Evolutionary conservation across 2,888 invertebrate genomes (phyloP).

Genomic region (Drosophila engyochracea): DNA sequence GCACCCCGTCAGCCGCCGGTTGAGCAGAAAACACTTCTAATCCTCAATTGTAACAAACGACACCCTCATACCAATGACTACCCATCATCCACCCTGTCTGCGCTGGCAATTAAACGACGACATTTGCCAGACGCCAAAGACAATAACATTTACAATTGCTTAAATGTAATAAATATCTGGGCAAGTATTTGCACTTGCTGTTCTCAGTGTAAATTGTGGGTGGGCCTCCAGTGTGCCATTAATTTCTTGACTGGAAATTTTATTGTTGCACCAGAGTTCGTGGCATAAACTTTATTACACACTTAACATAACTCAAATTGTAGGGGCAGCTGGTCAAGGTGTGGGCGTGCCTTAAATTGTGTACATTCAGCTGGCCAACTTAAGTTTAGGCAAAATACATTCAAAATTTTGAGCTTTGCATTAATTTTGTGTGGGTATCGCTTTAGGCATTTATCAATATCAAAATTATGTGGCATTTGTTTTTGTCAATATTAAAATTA

Average conservation of each 20-base stretch:
- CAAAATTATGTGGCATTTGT: background rate
- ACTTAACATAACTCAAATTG: conserved; percentile 56
- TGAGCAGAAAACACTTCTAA: conserved; percentile 23
- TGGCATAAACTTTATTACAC: conserved; percentile 69
- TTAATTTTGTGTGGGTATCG: background rate
- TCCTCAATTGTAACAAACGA: conserved; percentile 6
- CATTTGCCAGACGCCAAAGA: conserved; percentile 77
- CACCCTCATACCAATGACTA: background rate
- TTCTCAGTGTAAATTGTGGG: conserved; percentile 35
- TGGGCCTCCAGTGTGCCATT: conserved; percentile 55
- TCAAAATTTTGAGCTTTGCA: conserved; percentile 6
- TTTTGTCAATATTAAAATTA: conserved; percentile 50
- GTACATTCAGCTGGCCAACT: conserved; percentile 5
- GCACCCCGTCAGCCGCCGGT: conserved; percentile 56
- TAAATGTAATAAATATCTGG: conserved; percentile 73
- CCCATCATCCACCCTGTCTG: background rate
- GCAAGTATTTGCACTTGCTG: conserved; percentile 20
- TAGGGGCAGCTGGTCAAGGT: conserved; percentile 33
- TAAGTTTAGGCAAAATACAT: conserved; percentile 7
- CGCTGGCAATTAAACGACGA: conserved; percentile 76
- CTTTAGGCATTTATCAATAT: conserved; percentile 16
- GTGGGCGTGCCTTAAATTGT: conserved; percentile 26
- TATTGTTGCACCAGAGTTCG: conserved; percentile 58
- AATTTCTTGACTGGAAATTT: conserved; percentile 60
- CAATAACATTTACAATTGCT: conserved; percentile 82